Base-by-base conservation (phyloP, 2,797 vertebrate species). In the Yasuhikotakia modesta region DNA sequence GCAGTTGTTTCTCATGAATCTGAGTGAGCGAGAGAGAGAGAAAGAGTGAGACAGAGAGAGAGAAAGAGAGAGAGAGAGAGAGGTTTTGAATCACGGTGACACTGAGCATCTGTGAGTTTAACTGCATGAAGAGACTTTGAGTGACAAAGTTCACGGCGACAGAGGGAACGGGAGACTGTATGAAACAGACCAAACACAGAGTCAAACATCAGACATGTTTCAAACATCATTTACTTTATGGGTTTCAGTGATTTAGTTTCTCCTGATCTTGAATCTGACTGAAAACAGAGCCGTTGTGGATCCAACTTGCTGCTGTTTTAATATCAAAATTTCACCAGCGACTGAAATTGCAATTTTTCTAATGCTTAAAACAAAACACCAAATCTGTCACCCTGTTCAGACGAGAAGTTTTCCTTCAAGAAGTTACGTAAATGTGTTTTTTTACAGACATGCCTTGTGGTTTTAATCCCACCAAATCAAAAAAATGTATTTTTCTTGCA, bases 41-140 rank as follows among this genome's bases (percentile, higher is more conserved):
- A 27, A 4, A 27, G 27, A 27, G 27, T 2, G 27, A 27, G 63
- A 24, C 45, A 7, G 45, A 45, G 27, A 27, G 27, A 27, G 27
- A 27, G 27, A 27, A 4, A 27, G 63, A 24, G 55, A 7, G 45
- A 45, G 57, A 43, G 39, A 57, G 27, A 32, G 21, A 70, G 61
- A 68, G 48, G 63, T 60, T 58, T 75, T 11, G 21, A 67, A 68
- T 81, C 45, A 10, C 30, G 10, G 19, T 74, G 76, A 79, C 52
- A 53, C 66, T 39, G 50, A 64, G 57, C 19, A 66, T 45, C 80
- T 81, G 46, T 76, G 73, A 81, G 67, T 71, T 64, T 21, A 81
- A 81, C 67, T 55, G 16, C 50, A 17, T 68, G 48, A 72, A 78
- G 67, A 68, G 68, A 63, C 53, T 76, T 67, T 32, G 43, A 61